Base-by-base conservation (phyloP, 2,888 invertebrate species). In the Epinotia brunnichana region DNA sequence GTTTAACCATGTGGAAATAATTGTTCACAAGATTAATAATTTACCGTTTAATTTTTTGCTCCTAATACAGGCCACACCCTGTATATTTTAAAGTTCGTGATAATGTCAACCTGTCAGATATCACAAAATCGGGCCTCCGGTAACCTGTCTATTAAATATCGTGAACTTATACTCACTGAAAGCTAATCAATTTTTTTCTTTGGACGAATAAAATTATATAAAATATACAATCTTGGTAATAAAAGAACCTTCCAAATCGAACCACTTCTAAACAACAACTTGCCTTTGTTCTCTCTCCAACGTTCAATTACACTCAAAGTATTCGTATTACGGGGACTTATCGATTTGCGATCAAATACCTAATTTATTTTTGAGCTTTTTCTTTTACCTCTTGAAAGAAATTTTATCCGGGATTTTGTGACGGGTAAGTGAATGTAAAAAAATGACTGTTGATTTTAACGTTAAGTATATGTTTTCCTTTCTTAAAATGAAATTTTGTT, bases 301-400 rank as follows among this genome's bases (percentile, higher is more conserved):
- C 21, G 29, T 64, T 71, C 41, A 63, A 63, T 70, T 70, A 70
- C 56, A 57, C 39, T 70, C 70, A 68, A 48, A 57, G 67, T 56
- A 62, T 72, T 70, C 44, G n/a, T 35, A 56, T 68, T 24, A 67
- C 35, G 9, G 3, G 15, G 24, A n/a, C 62, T 57, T 72, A 72
- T 72, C 39, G 62, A 62, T 61, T 62, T 67, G 54, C 41, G 24
- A 56, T 67, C 68, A 41, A 72, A 60, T 71, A 48, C 21, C n/a
- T 62, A 48, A 61, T 67, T 72, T 54, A 41, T 54, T 54, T 35
- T 67, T 56, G 29, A 29, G 35, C 44, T 61, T 66, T 13, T 72
- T 67, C 44, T 51, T 35, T 70, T 41, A 21, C 39, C 62, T 62
- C 48, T n/a, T 10, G 41, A 51, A 60, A 48, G 21, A n/a, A 61